A percentile compares a stretch with the other conserved stretches of the same genome.
Evolutionary conservation across 1,140 invertebrate species (phyloP).

Genomic region (Acyrthosiphon pisum): DNA sequence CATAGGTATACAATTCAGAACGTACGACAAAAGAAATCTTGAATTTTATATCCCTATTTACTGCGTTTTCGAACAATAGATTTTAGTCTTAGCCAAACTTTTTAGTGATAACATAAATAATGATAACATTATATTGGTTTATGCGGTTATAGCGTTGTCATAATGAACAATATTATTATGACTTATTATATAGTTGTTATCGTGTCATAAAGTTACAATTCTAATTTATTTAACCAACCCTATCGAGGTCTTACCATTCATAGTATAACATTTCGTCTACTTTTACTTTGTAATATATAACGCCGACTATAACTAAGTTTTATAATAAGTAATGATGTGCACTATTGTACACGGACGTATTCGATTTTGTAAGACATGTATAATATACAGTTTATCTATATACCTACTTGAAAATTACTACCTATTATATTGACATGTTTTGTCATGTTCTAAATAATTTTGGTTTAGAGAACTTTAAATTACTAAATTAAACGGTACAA

Average conservation of each 20-base stretch:
- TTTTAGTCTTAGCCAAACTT: no score
- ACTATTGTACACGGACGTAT: constrained; percentile 35
- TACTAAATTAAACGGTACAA: neutral
- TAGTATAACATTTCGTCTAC: neutral
- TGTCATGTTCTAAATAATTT: constrained; percentile 11
- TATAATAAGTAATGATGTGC: constrained; percentile 26
- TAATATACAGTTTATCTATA: neutral
- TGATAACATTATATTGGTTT: neutral
- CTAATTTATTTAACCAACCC: constrained; percentile 25
- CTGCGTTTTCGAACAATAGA: neutral
- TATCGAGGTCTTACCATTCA: constrained; percentile 42
- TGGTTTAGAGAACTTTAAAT: neutral
- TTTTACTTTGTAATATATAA: constrained; percentile 40
- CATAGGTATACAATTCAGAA: neutral
- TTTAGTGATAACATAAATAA: no score
- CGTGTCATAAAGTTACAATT: neutral
- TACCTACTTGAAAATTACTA: neutral
- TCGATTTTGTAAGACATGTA: neutral
- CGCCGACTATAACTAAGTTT: neutral
- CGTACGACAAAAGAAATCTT: neutral
- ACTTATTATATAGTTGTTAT: neutral
- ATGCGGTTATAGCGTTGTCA: neutral
- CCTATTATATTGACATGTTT: constrained; percentile 9
- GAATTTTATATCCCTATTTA: neutral
- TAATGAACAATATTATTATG: neutral